Percentiles rank a stretch among this genome's conserved stretches.
Conservation (phyloP, 2,113 vertebrate species). For the Cyrtonyx montezumae region DNA sequence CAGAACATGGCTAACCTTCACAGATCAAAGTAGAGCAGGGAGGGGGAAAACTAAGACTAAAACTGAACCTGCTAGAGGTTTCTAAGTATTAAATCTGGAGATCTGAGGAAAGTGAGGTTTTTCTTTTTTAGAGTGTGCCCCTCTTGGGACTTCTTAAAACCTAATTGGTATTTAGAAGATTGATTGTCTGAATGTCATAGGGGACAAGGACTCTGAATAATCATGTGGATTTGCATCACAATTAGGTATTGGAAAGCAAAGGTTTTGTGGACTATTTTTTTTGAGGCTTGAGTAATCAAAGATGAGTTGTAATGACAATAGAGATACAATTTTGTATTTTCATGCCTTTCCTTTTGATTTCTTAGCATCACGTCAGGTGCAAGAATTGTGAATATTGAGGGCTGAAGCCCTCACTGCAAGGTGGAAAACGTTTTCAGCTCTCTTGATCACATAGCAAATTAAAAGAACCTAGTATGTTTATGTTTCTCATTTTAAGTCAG, state of each 20-base stretch:
- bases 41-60: neutral
- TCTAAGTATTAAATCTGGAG: neutral
- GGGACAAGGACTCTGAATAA: neutral
- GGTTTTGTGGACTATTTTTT: neutral
- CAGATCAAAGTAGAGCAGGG: neutral
- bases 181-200: constrained; percentile 31
- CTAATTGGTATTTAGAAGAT: constrained; percentile 38
- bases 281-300: neutral
- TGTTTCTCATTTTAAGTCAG: neutral
- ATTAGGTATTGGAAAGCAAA: neutral
- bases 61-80: neutral
- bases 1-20: neutral
- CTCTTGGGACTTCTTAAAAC: constrained; percentile 4
- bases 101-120: neutral
- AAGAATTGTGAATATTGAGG: neutral
- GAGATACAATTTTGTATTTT: neutral
- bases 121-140: neutral
- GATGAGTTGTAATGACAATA: neutral
- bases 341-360: neutral
- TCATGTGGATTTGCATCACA: constrained; percentile 41
- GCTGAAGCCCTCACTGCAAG: neutral
- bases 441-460: neutral
- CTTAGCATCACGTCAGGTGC: neutral
- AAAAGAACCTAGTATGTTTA: neutral
- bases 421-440: neutral